phyloP scores from a whole-genome alignment of 2,113 vertebrate genomes.

The Clarias batrachus region DNA sequence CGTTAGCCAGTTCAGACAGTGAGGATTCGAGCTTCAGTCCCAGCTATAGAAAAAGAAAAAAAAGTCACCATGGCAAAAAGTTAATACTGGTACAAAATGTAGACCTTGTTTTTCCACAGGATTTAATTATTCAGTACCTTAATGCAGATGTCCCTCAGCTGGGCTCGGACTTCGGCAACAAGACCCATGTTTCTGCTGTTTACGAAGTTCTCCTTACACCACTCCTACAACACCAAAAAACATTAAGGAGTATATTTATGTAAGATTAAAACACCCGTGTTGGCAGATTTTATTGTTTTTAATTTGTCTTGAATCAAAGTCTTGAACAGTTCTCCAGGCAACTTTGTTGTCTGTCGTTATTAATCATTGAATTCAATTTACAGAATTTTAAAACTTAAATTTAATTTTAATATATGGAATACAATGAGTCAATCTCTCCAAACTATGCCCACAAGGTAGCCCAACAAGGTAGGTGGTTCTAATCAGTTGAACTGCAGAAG shows the following conservation, averaged over 20 bases:
- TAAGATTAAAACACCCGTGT: neutral
- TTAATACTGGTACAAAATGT: neutral
- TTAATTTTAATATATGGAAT: no score
- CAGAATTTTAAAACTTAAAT: no score
- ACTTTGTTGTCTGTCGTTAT: no score
- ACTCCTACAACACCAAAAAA: slow-evolving; percentile 74
- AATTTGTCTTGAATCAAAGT: no score
- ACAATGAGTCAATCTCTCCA: neutral
- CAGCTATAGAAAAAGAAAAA: slow-evolving; percentile 68
- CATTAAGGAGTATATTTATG: slow-evolving; percentile 3
- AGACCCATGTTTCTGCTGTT: slow-evolving; percentile 91
- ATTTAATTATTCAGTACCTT: slow-evolving; percentile 77
- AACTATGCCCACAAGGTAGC: neutral
- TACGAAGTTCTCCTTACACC: slow-evolving; percentile 95
- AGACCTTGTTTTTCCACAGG: neutral
- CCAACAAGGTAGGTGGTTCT: neutral
- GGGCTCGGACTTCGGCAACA: slow-evolving; percentile 85
- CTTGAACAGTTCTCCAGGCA: no score
- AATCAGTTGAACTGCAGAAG: neutral
- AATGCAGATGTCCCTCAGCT: slow-evolving; percentile 89
- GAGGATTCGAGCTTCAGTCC: slow-evolving; percentile 83
- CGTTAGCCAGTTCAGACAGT: slow-evolving; percentile 69
- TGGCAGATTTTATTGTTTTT: neutral
- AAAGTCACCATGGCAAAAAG: neutral
- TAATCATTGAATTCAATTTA: no score